phyloP scores from a whole-genome alignment of 2,113 vertebrate species.

The Pterophyllum scalare region DNA sequence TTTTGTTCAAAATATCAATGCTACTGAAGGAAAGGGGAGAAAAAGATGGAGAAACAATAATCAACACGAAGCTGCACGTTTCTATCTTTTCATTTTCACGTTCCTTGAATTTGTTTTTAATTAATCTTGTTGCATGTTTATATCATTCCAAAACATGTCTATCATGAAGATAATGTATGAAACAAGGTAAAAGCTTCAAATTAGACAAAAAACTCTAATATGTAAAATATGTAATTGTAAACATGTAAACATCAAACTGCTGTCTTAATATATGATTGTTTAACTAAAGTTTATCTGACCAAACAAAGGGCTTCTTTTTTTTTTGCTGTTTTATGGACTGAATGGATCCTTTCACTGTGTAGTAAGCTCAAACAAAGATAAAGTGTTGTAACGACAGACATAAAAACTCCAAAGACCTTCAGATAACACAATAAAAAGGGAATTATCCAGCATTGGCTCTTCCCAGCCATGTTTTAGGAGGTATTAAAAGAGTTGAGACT shows the following conservation, averaged over 20 bases:
- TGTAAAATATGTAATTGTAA: too few relatives aligned
- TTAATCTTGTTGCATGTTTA: background rate
- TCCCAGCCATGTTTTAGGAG: background rate
- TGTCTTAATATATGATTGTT: background rate
- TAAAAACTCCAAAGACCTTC: conserved; percentile 45
- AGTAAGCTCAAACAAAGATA: conserved; percentile 64
- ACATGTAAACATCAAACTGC: background rate
- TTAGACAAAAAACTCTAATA: too few relatives aligned
- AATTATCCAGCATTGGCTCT: conserved; percentile 26
- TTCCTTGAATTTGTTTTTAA: background rate
- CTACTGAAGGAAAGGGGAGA: background rate
- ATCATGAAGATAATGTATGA: too few relatives aligned
- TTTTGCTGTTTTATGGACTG: background rate
- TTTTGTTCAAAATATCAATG: background rate
- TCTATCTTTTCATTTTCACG: background rate
- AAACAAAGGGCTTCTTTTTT: background rate
- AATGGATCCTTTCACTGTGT: conserved; percentile 45
- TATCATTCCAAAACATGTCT: background rate
- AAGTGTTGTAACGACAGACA: conserved; percentile 52
- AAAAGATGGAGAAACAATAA: background rate
- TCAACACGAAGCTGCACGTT: too few relatives aligned
- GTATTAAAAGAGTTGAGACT: background rate
- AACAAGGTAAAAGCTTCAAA: too few relatives aligned
- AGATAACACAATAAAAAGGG: conserved; percentile 53
- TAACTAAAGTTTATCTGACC: background rate